Evolutionary conservation across 2,113 vertebrate genomes (phyloP).

Genomic region (Jaculus jaculus): DNA sequence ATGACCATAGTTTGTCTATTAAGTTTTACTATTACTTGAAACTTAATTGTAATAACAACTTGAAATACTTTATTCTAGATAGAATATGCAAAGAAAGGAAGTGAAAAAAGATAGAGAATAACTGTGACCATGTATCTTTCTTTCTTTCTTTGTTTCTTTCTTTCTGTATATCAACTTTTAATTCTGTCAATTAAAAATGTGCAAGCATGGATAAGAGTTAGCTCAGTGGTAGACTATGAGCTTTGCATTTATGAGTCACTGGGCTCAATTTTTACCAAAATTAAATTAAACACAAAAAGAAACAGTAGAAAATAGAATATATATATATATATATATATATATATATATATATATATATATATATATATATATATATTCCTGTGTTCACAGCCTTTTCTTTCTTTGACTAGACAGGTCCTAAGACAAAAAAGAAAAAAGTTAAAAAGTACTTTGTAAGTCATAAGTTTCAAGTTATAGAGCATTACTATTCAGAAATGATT

Average conservation of each 20-base stretch:
- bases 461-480: not conserved
- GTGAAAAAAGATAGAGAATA: not conserved
- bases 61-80: not conserved
- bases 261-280: not conserved
- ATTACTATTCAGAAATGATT: not conserved
- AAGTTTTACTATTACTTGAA: constrained; percentile 14
- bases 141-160: not conserved
- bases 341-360: not conserved
- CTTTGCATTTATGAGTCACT: not conserved
- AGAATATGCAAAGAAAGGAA: not conserved
- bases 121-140: not conserved
- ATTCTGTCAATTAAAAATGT: not conserved
- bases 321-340: not conserved
- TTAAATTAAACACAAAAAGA: not conserved
- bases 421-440: not conserved
- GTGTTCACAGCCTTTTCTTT: not conserved
- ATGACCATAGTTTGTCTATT: not conserved
- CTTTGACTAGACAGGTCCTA: not conserved
- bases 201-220: too few species aligned
- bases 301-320: not conserved
- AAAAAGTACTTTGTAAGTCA: not conserved
- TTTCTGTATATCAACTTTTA: not conserved
- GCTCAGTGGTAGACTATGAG: not conserved
- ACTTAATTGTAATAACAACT: not conserved
- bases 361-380: not conserved